These are phyloP conservation scores for Pitangus sulphuratus DNA, from an alignment of 2,797 vertebrate genomes.

Conservation along the genomic window DNA sequence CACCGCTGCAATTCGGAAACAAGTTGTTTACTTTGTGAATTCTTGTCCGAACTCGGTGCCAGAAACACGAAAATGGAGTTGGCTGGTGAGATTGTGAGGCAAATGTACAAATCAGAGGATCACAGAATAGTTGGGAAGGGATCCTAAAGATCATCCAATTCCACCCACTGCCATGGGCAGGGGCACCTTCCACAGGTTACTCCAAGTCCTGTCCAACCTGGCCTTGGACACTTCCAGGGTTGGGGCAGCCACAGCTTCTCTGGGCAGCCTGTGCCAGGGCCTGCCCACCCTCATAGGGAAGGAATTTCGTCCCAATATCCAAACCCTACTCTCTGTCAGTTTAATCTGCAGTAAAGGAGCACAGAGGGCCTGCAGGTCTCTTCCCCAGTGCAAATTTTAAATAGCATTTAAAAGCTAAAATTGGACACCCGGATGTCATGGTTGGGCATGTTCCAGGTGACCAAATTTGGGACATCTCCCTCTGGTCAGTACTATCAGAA, in stretches of 20 bases:
- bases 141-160: neutral
- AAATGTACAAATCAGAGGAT: neutral
- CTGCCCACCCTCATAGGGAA: rapidly evolving
- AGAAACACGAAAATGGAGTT: neutral
- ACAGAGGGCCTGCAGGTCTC: neutral
- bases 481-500: rapidly evolving
- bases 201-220: rapidly evolving
- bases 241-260: neutral
- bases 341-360: neutral
- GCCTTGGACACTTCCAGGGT: neutral
- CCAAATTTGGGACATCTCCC: neutral
- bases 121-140: neutral
- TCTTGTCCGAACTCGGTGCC: conserved; percentile 40
- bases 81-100: neutral
- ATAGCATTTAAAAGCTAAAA: neutral
- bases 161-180: neutral
- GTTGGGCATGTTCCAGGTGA: neutral
- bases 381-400: neutral
- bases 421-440: neutral
- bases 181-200: neutral
- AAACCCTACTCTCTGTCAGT: neutral
- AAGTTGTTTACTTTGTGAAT: conserved; percentile 66
- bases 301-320: neutral
- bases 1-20: conserved; percentile 54
- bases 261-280: neutral